phyloP scores from a whole-genome alignment of 2,888 invertebrate species.

The Lagria hirta region DNA sequence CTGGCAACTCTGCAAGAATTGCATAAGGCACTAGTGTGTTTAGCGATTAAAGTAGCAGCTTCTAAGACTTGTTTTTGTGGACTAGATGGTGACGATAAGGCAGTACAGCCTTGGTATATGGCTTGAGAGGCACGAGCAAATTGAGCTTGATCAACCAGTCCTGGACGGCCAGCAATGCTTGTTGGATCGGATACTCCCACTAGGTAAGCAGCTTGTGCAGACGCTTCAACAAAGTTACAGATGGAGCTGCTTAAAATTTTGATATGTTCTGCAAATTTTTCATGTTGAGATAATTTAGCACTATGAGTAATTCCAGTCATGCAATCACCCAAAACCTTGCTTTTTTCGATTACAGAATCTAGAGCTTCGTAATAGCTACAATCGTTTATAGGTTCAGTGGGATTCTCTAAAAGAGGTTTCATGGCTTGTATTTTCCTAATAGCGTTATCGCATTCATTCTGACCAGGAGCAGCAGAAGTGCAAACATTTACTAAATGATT shows the following conservation, averaged over 20 bases:
- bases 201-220: slow-evolving; percentile 93
- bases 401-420: slow-evolving; percentile 78
- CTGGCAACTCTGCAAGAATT: slow-evolving; percentile 94
- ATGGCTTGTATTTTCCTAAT: slow-evolving; percentile 88
- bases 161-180: slow-evolving; percentile 84
- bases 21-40: slow-evolving; percentile 93
- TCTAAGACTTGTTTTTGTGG: slow-evolving; percentile 83
- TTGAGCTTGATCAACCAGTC: slow-evolving; percentile 85
- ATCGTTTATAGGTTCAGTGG: slow-evolving; percentile 85
- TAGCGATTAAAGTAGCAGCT: slow-evolving; percentile 92
- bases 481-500: slow-evolving; percentile 86
- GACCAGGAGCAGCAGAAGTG: slow-evolving; percentile 89
- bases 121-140: slow-evolving; percentile 86
- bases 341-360: slow-evolving; percentile 86
- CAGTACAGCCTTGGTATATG: slow-evolving; percentile 86
- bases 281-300: slow-evolving; percentile 84
- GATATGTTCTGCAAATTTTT: slow-evolving; percentile 82
- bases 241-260: slow-evolving; percentile 83
- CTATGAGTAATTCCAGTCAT: slow-evolving; percentile 95
- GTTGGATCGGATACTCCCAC: slow-evolving; percentile 89
- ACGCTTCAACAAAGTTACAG: slow-evolving; percentile 88
- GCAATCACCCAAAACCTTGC: slow-evolving; percentile 79
- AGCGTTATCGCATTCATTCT: slow-evolving; percentile 96
- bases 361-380: slow-evolving; percentile 92
- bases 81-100: slow-evolving; percentile 69